These are phyloP conservation scores for Mastacembelus armatus DNA, from an alignment of 2,797 vertebrate species.

Conservation along the genomic window DNA sequence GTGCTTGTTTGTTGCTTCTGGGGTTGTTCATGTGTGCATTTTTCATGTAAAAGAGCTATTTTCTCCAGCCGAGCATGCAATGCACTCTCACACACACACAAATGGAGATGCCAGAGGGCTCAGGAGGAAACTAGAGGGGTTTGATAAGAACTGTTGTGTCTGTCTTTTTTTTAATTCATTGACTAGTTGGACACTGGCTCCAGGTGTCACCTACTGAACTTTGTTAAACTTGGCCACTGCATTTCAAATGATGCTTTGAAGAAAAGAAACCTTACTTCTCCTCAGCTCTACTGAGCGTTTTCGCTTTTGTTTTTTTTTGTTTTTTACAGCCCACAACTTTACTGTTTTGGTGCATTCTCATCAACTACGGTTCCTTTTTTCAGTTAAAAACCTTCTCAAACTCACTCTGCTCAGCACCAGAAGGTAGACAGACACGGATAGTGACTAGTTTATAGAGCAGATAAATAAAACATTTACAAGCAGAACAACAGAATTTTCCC, in stretches of 20 bases:
- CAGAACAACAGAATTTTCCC: too few species aligned
- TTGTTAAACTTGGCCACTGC: constrained; percentile 53
- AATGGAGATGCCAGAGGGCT: constrained; percentile 43
- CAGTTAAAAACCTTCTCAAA: neutral
- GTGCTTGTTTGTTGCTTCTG: constrained; percentile 57
- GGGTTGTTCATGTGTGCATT: constrained; percentile 55
- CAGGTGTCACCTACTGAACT: constrained; percentile 64
- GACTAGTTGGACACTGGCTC: constrained; percentile 58
- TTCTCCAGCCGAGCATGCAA: constrained; percentile 66
- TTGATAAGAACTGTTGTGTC: constrained; percentile 58
- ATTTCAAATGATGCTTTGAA: constrained; percentile 47
- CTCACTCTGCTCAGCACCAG: neutral
- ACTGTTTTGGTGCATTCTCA: neutral
- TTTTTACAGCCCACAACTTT: neutral
- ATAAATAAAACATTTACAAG: too few species aligned
- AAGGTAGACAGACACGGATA: neutral
- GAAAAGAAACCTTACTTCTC: constrained; percentile 38
- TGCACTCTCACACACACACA: constrained; percentile 22
- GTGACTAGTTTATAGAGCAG: neutral
- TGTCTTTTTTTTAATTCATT: constrained; percentile 42
- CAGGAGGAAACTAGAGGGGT: constrained; percentile 43
- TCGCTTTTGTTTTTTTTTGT: neutral
- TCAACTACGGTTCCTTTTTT: neutral
- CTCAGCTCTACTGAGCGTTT: neutral
- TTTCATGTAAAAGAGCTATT: constrained; percentile 56